Percentiles rank a stretch among this genome's conserved stretches.
Conservation (phyloP, 2,113 vertebrate genomes). For the Tauraco erythrolophus region DNA sequence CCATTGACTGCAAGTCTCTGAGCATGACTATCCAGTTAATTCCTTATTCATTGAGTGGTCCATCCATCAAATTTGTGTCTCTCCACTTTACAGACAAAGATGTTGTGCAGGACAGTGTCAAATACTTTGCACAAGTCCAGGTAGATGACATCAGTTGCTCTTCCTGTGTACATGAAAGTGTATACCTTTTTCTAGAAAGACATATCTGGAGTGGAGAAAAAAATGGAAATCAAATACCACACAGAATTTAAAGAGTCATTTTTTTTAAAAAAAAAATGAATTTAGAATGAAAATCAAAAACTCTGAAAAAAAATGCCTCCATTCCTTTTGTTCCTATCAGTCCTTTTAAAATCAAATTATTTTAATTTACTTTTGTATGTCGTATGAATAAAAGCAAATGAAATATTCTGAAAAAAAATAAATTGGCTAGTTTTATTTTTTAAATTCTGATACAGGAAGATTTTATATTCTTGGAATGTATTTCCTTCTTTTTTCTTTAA, state of each 20-base stretch:
- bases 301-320: not conserved
- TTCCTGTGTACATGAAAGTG: not conserved
- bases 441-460: not conserved
- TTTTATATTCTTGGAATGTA: not conserved
- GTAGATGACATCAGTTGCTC: too few relatives aligned
- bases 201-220: not conserved
- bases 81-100: too few relatives aligned
- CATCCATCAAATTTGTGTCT: too few relatives aligned
- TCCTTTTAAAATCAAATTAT: not conserved
- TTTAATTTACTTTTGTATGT: not conserved
- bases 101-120: too few relatives aligned
- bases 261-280: too few relatives aligned
- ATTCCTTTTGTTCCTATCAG: fast-evolving
- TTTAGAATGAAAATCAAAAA: not conserved
- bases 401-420: not conserved
- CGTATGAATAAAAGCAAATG: not conserved
- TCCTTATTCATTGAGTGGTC: too few relatives aligned
- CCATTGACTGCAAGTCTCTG: too few relatives aligned
- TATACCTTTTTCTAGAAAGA: not conserved
- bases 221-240: not conserved
- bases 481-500: not conserved
- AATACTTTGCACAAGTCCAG: too few relatives aligned
- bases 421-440: not conserved
- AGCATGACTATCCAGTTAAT: too few relatives aligned
- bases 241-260: not conserved